phyloP scores from a whole-genome alignment of 1,140 invertebrate genomes.

The Nylanderia fulva region DNA sequence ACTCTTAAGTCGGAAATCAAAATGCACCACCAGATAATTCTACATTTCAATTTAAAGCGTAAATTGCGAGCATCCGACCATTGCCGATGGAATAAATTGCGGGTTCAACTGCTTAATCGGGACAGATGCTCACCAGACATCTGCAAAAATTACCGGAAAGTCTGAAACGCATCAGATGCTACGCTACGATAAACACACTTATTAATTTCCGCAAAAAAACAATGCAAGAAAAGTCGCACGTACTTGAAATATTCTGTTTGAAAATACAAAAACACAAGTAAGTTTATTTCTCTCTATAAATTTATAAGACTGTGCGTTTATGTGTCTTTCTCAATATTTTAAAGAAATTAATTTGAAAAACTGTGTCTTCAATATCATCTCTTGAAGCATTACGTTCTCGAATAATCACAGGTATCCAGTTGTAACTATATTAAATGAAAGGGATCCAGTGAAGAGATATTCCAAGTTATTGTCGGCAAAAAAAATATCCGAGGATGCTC shows the following conservation, averaged over 20 bases:
- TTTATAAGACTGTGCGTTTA: background rate
- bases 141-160: constrained; percentile 55
- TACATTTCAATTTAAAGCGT: constrained; percentile 57
- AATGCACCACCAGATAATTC: constrained; percentile 42
- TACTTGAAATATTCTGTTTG: background rate
- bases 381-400: background rate
- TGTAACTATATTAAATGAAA: constrained; percentile 17
- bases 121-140: constrained; percentile 56
- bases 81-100: constrained; percentile 55
- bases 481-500: constrained; percentile 31
- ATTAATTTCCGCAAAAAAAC: constrained; percentile 40
- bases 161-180: constrained; percentile 45
- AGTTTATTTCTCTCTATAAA: background rate
- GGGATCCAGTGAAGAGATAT: background rate
- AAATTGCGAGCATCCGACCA: constrained; percentile 50
- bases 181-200: constrained; percentile 24
- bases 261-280: background rate
- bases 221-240: constrained; percentile 2
- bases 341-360: constrained; percentile 5
- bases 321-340: background rate
- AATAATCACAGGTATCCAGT: constrained; percentile 5
- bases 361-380: background rate
- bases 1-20: constrained; percentile 42
- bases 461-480: background rate
- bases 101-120: constrained; percentile 51